A percentile compares a stretch with the other conserved stretches of the same genome.
These are phyloP conservation scores for Vanessa cardui DNA, from an alignment of 2,888 invertebrate species.

Conservation along the genomic window DNA sequence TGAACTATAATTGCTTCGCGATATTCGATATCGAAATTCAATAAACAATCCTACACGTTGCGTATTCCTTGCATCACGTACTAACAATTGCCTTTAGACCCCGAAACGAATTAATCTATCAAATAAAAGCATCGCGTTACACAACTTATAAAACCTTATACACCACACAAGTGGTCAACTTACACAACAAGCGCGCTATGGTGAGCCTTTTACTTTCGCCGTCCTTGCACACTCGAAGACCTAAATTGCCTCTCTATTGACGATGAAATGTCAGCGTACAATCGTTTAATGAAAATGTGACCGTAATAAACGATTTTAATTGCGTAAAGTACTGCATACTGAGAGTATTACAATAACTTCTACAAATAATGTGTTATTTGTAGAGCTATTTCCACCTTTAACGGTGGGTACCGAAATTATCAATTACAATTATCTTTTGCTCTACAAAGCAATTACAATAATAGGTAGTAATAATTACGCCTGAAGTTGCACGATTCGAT, in stretches of 20 bases:
- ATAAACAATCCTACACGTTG: neutral
- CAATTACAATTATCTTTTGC: too few species aligned
- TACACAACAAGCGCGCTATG: conserved; percentile 7
- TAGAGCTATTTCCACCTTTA: too few species aligned
- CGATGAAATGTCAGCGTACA: neutral
- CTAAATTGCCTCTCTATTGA: conserved; percentile 7
- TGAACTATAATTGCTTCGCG: neutral
- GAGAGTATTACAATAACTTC: too few species aligned
- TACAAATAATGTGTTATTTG: too few species aligned
- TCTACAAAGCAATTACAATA: too few species aligned
- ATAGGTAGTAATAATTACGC: too few species aligned
- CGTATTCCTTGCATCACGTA: neutral
- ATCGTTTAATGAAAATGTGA: neutral
- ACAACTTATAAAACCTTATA: neutral
- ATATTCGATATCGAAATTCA: neutral
- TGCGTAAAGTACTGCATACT: too few species aligned
- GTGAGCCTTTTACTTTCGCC: conserved; percentile 13
- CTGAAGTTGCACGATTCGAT: too few species aligned
- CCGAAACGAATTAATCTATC: conserved; percentile 10
- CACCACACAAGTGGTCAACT: neutral
- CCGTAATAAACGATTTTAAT: too few species aligned
- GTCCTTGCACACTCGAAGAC: neutral
- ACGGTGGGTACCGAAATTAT: too few species aligned
- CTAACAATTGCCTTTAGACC: conserved; percentile 10
- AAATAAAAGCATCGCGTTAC: neutral